Evolutionary conservation across 2,888 invertebrate species (phyloP), one percentile per base, ranked within the genome.

Genomic region (Philereme vetulata): DNA sequence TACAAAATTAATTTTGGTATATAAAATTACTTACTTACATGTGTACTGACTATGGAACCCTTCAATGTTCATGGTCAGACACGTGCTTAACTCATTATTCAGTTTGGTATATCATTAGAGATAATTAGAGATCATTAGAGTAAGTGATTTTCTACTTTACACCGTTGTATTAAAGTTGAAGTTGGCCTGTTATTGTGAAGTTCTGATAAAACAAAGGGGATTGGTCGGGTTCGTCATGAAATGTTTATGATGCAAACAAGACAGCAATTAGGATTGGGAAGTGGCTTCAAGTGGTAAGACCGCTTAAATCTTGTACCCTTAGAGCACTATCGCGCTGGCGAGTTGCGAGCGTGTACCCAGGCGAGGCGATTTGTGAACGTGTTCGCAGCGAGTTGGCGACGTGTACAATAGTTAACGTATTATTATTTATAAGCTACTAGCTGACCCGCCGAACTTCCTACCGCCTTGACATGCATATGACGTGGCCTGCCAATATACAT

Each of bases 171-270:
- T 60, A 46, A 11, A 36, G 60, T 51, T 36, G 42, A 36, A 35
- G 33, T 55, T 47, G 3, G 54, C 11, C 50, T 50, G 59, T 53
- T 21, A 6, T 34, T 44, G 6, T 44, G 34, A 21, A 43, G 8
- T 32, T 50, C n/a, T 54, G 42, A 42, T 42, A 45, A 59, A 59
- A 51, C 51, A 40, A 59, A 40, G 44, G 49, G 33, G 43, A 44
- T 4, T 52, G 43, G 6, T 43, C 9, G 51, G 38, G 50, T 59
- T 53, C 40, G 7, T 59, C 49, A 36, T 58, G 58, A 52, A 58
- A 58, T 50, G 45, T 59, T 59, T 50, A 59, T 59, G 54, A 45
- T 53, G 44, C 58, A 58, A 52, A 58, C 43, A 33, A 48, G 51
- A 57, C 42, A 47, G 51, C 42, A 57, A 57, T 51, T 51, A 56